Evolutionary conservation across 1,140 invertebrate genomes (phyloP).

Genomic region (Psix sp.): DNA sequence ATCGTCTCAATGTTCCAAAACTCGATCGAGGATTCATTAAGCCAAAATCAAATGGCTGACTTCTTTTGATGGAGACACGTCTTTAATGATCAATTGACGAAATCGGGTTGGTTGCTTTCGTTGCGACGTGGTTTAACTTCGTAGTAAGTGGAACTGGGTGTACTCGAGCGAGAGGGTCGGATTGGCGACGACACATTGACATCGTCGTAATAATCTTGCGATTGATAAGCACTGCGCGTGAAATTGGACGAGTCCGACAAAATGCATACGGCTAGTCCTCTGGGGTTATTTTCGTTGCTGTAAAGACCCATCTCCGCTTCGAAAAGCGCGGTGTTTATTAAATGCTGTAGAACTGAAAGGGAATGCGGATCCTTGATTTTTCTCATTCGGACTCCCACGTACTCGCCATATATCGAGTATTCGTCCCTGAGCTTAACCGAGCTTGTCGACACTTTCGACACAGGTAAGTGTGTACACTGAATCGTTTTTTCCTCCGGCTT

Average conservation of each 20-base stretch:
- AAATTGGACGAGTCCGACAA: conserved; percentile 36
- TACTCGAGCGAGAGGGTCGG: conserved; percentile 32
- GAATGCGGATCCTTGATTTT: conserved; percentile 47
- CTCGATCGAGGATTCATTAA: too few relatives aligned
- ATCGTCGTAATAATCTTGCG: conserved; percentile 45
- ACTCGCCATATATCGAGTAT: conserved; percentile 52
- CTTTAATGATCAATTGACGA: too few relatives aligned
- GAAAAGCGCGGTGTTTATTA: conserved; percentile 55
- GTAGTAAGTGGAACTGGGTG: conserved; percentile 29
- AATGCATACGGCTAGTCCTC: conserved; percentile 39
- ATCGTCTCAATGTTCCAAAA: too few relatives aligned
- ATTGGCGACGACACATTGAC: conserved; percentile 21
- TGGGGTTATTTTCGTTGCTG: conserved; percentile 37
- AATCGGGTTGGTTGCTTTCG: conserved; percentile 14
- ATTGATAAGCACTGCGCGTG: conserved; percentile 32
- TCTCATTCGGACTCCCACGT: conserved; percentile 48
- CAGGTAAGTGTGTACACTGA: conserved; percentile 30
- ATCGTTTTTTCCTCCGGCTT: conserved; percentile 20
- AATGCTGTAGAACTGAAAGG: conserved; percentile 51
- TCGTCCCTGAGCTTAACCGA: conserved; percentile 34
- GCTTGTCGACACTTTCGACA: conserved; percentile 18
- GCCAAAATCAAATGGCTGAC: too few relatives aligned
- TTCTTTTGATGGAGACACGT: too few relatives aligned
- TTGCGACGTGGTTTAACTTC: conserved; percentile 46
- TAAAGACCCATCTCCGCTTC: conserved; percentile 56